Base-by-base conservation (phyloP, 1,140 invertebrate genomes). In the Doryteuthis pealeii region DNA sequence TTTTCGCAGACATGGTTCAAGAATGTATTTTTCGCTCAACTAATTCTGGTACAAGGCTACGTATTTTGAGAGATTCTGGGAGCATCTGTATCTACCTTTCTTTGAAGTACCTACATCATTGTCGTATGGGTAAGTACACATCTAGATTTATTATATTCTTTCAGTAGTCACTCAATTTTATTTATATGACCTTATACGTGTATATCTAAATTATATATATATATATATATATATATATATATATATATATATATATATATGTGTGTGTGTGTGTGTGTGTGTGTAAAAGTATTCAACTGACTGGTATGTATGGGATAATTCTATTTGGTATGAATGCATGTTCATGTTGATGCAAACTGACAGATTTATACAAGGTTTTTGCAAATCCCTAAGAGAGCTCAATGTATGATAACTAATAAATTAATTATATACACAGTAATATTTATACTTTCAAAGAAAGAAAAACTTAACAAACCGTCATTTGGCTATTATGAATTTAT, bases 161-260 rank as follows among this genome's bases (percentile, higher is more conserved):
- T 4, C 4, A 58, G 15, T 58, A 58, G 3, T 3, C 15, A 26
- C 15, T 3, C 15, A 26, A 5, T 3, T 58, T 3, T 58, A 26
- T 58, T 3, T 58, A 26, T 58, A 26, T 58, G 15, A 5, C 2
- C 26, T 5, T 58, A 58, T 18, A 58, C 26, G 15, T 66, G 14
- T 35, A 73, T 35, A n/a, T n/a, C 65, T 32, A 45, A 28, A 70
- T 32, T 71, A 31, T 33, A 74, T 8, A 76, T 45, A 74, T 28
- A 76, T 66, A 74, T 28, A 74, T 72, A 76, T 32, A 49, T 62
- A 74, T 33, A 73, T 62, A 76, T 54, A 74, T 62, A 74, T 43
- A 74, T 45, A 74, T 62, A 69, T 45, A 74, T 35, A 69, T 45
- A 70, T 62, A 76, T 72, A 74, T 26, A 76, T 66, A 58, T 58